phyloP scores from a whole-genome alignment of 2,888 invertebrate species.

The Pyralis farinalis region DNA sequence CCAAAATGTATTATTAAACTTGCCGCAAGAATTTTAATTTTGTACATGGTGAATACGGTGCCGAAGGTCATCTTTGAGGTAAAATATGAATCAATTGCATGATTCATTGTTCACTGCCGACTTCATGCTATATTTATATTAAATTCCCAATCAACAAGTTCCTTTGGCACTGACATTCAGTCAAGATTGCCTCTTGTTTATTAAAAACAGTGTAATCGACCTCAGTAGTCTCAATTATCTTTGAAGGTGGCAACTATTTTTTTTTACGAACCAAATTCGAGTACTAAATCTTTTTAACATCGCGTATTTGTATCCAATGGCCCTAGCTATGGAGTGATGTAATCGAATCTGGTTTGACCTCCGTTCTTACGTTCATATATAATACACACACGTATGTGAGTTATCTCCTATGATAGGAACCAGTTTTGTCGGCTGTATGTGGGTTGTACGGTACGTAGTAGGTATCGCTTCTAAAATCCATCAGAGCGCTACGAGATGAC shows the following conservation, averaged over 20 bases:
- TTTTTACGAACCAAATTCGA: neutral
- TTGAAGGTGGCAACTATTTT: conserved; percentile 8
- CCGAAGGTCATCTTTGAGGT: conserved; percentile 43
- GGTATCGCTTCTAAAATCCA: conserved; percentile 1
- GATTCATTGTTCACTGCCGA: conserved; percentile 10
- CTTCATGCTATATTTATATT: neutral
- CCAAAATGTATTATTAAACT: conserved; percentile 67
- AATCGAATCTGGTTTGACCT: conserved; percentile 45
- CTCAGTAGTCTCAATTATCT: conserved; percentile 11
- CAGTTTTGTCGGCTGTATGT: conserved; percentile 40
- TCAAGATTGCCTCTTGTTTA: neutral
- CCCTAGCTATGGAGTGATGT: conserved; percentile 36
- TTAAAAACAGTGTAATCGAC: conserved; percentile 9
- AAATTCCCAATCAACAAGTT: neutral
- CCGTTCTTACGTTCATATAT: conserved; percentile 22
- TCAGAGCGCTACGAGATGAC: neutral
- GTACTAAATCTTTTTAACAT: conserved; percentile 11
- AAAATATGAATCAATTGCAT: conserved; percentile 16
- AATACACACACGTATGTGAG: conserved; percentile 21
- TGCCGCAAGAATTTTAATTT: conserved; percentile 55
- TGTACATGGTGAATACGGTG: conserved; percentile 35
- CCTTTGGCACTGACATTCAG: conserved; percentile 6
- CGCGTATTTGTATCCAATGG: conserved; percentile 7
- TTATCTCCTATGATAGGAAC: conserved; percentile 46
- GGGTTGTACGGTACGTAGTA: conserved; percentile 18